A percentile compares a stretch with the other conserved stretches of the same genome.
Conservation (phyloP, 2,113 vertebrate genomes). For the Scomber japonicus region DNA sequence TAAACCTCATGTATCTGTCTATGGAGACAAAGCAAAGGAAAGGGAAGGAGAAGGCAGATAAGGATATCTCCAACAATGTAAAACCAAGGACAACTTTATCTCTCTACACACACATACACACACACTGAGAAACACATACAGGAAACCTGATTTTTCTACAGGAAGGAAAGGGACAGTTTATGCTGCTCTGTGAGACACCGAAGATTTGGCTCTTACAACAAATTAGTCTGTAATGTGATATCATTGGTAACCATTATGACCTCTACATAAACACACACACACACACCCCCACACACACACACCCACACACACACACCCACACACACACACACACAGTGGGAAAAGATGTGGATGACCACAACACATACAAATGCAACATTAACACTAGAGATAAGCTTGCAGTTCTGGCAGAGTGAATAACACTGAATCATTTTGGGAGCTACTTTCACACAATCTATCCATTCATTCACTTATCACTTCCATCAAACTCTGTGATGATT, state of each 20-base stretch:
- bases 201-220: conserved; percentile 33
- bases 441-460: conserved; percentile 16
- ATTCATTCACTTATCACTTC: conserved; percentile 10
- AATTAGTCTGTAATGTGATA: conserved; percentile 48
- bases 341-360: conserved; percentile 1
- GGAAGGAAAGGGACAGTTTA: conserved; percentile 74
- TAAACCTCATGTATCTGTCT: conserved; percentile 42
- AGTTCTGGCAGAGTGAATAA: conserved; percentile 29
- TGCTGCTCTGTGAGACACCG: conserved; percentile 40
- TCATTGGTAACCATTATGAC: conserved; percentile 30
- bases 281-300: conserved; percentile 11
- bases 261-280: conserved; percentile 6
- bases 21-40: conserved; percentile 54
- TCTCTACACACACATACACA: conserved; percentile 29
- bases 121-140: conserved; percentile 38
- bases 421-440: background rate
- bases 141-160: conserved; percentile 64
- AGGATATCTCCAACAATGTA: conserved; percentile 71
- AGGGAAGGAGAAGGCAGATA: conserved; percentile 60
- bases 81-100: conserved; percentile 22
- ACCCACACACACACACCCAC: conserved; percentile 13
- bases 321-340: conserved; percentile 12
- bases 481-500: conserved; percentile 14
- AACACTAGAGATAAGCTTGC: conserved; percentile 26
- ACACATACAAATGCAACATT: conserved; percentile 1